Evolutionary conservation across 1,140 invertebrate species (phyloP).

Genomic region (Trichonephila inaurata): DNA sequence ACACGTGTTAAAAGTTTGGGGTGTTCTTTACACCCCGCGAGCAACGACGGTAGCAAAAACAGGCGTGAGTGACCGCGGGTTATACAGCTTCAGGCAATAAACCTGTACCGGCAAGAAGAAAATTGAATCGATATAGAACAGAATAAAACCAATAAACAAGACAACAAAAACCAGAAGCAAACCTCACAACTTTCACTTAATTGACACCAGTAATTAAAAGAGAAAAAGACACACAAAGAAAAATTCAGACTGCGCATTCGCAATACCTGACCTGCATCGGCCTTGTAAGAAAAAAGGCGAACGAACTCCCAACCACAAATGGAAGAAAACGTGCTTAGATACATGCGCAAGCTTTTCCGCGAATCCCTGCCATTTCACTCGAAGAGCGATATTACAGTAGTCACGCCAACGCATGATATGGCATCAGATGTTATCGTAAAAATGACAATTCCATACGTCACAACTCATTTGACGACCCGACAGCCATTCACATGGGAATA

Average conservation of each 20-base stretch:
- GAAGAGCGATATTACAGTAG: neutral
- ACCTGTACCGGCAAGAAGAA: too few species aligned
- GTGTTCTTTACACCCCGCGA: too few species aligned
- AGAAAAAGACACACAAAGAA: neutral
- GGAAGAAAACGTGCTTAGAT: neutral
- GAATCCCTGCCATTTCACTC: neutral
- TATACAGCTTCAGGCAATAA: too few species aligned
- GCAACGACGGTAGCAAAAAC: too few species aligned
- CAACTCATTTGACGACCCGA: neutral
- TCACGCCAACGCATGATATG: conserved; percentile 2
- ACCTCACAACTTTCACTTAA: too few species aligned
- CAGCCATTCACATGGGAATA: neutral
- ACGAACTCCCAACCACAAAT: neutral
- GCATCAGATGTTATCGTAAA: conserved; percentile 18
- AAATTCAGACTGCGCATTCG: neutral
- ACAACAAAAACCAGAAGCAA: too few species aligned
- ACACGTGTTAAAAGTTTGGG: too few species aligned
- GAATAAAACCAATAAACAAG: too few species aligned
- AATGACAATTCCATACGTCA: conserved; percentile 17
- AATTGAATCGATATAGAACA: too few species aligned
- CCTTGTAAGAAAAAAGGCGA: conserved; percentile 4
- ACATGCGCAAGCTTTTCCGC: neutral
- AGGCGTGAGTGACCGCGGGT: too few species aligned
- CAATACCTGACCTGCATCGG: neutral
- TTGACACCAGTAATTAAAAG: too few species aligned